Base-by-base conservation (phyloP, 1,140 invertebrate species). In the Drosophila nannoptera region DNA sequence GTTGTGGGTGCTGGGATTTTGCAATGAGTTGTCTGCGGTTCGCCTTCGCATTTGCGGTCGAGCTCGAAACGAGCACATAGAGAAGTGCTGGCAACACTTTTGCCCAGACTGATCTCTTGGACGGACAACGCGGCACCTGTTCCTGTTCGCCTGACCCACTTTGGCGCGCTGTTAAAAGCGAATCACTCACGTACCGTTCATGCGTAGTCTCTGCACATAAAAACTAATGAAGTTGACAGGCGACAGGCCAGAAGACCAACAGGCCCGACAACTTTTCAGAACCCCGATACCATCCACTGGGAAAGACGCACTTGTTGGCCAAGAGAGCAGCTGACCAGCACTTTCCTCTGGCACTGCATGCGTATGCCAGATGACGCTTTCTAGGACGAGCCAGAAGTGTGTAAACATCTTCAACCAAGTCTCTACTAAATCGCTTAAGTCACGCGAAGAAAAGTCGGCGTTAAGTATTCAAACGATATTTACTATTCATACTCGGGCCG, bases 121-220 rank as follows among this genome's bases (percentile, higher is more conserved):
- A 40, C 7, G 33, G 22, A 62, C 16, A 38, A n/a, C 29, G 42
- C 56, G 59, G 7, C 70, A 69, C 59, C 70, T 73, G 70, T 73
- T 73, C 70, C 70, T 73, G 70, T 73, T 73, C 70, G 66, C 70
- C 66, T 73, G 70, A 73, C 70, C 70, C 70, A 73, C 70, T 73
- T 73, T 31, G 42, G 46, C n/a, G 46, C 55, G 45, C 53, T 62
- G 43, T 69, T 72, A 72, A 72, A 62, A 68, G 46, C 66, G 66
- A 53, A 64, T 63, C 66, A 69, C 52, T 46, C 59, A 63, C 70
- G 52, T 66, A 73, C 12, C 45, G 46, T 50, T 33, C 45, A 48
- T 61, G 42, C 45, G 45, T 50, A 40, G 40, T 42, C 31, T 49
- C 12, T 56, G 40, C 36, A 52, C 40, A 72, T 69, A 69, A 73